Base-by-base conservation (phyloP, 2,113 vertebrate species). In the Anseranas semipalmata region DNA sequence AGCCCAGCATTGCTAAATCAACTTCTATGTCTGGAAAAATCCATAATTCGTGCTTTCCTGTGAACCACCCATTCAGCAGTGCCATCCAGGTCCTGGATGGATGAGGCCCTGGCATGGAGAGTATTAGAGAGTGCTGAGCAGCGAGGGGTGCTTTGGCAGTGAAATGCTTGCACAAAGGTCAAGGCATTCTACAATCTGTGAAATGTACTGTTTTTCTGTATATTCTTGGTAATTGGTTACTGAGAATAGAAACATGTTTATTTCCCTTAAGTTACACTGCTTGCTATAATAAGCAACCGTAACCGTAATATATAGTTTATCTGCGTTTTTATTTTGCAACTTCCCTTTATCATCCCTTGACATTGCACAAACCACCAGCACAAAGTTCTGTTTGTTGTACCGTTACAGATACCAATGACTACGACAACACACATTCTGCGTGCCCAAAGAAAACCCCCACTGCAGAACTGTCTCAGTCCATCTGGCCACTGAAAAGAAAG, bases 221-320 rank as follows among this genome's bases (percentile, higher is more conserved):
- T 58, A 43, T 87, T 95, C 75, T 89, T 85, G 58, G 67, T 50
- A 84, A 89, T 63, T 24, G 16, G 65, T 25, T 60, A 9, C 21
- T 24, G 63, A 80, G 60, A 88, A 90, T 8, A 55, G 82, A 74
- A 77, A 75, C 14, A 4, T 15, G n/a, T 87, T 90, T 87, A 72
- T 94, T 96, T 90, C 55, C 89, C 74, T 65, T 58, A 89, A 85
- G 56, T 74, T 91, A 93, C 46, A 56, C 65, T 37, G 50, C 68
- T 91, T 66, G 75, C 84, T 87, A 75, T 93, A 93, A 87, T 62
- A 96, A 94, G 75, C 65, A 72, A 77, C 56, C 33, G 16, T 3
- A 43, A 60, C n/a, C 62, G 48, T 73, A 96, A 84, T 55, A 73
- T 63, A 90, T 43, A 82, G 89, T 43, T 58, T 55, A 85, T n/a